Evolutionary conservation across 1,140 invertebrate genomes (phyloP), one percentile per base, ranked within the genome.

Genomic region (Chrysomallon squamiferum): DNA sequence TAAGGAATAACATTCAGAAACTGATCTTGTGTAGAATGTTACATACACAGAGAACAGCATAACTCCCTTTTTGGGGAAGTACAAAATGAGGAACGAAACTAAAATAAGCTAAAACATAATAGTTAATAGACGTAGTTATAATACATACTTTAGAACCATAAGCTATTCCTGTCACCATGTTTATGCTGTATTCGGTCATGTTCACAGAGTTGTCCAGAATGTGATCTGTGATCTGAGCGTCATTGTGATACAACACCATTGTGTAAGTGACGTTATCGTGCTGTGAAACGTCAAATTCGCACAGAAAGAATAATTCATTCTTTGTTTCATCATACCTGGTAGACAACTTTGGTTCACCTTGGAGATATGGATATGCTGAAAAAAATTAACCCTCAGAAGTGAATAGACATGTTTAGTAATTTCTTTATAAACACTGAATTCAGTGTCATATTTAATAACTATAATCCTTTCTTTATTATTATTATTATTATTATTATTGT

Each of bases 291-390:
- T 47, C 35, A 41, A 65, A 69, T 25, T 74, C 58, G 62, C 75
- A 77, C 11, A 30, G 13, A 20, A 77, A 75, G 11, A 59, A 1
- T 33, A 75, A 69, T n/a, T 61, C 57, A 0, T 43, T 49, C 54
- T 56, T 43, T 25, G 59, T 68, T 43, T 71, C 57, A 57, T 72
- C 72, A 62, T 71, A 74, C 1, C 25, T 32, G 15, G 68, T 66
- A 5, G 68, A 59, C 29, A 74, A 27, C 33, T 52, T 47, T 29
- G 75, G 75, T 27, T 63, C 45, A 18, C 68, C 65, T 49, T 64
- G 20, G 0, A 75, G 25, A 35, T 75, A 68, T 18, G 75, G 75
- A 56, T 71, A 71, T 0, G 33, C 74, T 76, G 65, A 38, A 15
- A 63, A 63, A 5, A 38, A 47, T n/a, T 38, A 38, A 38, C 15